These are phyloP conservation scores for Trochalopteron elliotii DNA, from an alignment of 2,113 vertebrate genomes.

Conservation along the genomic window DNA sequence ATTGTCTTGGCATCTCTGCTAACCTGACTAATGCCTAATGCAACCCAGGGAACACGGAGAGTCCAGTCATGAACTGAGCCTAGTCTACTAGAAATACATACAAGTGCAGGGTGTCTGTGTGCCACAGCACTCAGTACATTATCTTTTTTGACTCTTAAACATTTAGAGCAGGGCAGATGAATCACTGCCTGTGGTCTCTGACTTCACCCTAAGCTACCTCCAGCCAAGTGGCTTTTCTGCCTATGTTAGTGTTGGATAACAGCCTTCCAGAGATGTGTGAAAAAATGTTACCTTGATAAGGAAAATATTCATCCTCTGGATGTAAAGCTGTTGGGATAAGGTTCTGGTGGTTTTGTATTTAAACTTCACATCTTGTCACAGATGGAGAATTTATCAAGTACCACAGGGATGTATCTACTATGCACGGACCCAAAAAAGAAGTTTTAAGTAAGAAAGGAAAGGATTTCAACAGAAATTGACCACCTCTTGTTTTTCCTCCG, in stretches of 20 bases:
- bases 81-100: not conserved
- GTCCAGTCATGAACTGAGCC: not conserved
- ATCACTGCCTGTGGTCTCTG: not conserved
- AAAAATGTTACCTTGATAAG: not conserved
- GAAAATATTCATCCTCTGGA: not conserved
- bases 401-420: not conserved
- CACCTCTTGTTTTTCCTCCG: not conserved
- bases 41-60: not conserved
- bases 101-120: not conserved
- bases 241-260: not conserved
- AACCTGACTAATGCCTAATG: not conserved
- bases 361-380: not conserved
- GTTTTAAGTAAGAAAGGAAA: not conserved
- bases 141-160: not conserved
- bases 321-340: not conserved
- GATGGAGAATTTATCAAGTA: not conserved
- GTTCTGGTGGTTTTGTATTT: not conserved
- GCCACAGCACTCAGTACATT: not conserved
- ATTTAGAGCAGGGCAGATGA: not conserved
- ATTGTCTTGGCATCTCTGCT: not conserved
- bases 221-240: not conserved
- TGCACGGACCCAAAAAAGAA: not conserved
- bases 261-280: not conserved
- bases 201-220: not conserved
- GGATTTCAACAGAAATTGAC: not conserved